Evolutionary conservation across 2,888 invertebrate species (phyloP), one percentile per base, ranked within the genome.

Genomic region (Eupithecia insigniata): DNA sequence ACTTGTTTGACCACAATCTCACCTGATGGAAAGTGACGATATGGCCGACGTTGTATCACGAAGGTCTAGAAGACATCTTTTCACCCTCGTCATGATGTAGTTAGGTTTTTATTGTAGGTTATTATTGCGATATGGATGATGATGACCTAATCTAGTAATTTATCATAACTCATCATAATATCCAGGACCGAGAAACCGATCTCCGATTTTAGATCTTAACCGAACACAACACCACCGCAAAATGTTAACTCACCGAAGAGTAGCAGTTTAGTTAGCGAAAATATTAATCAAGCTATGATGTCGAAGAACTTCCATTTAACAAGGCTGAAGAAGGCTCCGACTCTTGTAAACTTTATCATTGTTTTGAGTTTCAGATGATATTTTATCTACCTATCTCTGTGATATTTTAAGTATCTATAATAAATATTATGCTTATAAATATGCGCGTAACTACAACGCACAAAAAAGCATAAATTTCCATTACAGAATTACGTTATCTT

Each of bases 261-360:
- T 30, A 60, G 18, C 60, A 18, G 28, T 30, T 60, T 60, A 60
- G 18, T 18, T 30, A 30, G 60, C 22, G 46, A 51, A 51, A 22
- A 60, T 30, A 60, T 30, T 60, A 30, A 60, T 60, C 28, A 30
- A 30, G 30, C 30, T 16, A 60, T 55, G 26, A 30, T 30, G 18
- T 7, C 16, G 60, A 8, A 60, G 18, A 60, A 30, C 60, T 18
- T 60, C 30, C 18, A 60, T 28, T 5, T 30, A 60, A 60, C 60
- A 30, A 60, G 18, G 18, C 30, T 30, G 28, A 18, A 60, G 26
- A 60, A 60, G 30, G 6, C 16, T 43, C 8, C 43, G 43, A 43
- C n/a, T 30, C 16, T 28, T 51, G 46, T 51, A 60, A 60, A 60
- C 30, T 60, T 60, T 18, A 60, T 18, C 8, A 60, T 60, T 60